These are phyloP conservation scores for Stictocephala bisonia DNA, from an alignment of 2,888 invertebrate genomes.

Conservation along the genomic window DNA sequence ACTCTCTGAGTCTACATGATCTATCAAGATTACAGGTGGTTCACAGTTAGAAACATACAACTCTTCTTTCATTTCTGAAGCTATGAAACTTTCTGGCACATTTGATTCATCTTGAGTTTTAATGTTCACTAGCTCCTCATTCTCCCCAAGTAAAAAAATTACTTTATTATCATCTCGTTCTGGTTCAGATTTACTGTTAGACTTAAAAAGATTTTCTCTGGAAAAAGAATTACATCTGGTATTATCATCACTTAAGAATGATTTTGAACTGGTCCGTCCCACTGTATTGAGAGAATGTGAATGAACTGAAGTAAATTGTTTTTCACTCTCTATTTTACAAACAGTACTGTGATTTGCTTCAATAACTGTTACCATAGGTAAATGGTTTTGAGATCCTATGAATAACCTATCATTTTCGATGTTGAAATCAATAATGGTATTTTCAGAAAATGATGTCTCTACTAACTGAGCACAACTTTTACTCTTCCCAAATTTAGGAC, in stretches of 20 bases:
- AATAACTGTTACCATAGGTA: slow-evolving; percentile 1
- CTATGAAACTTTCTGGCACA: neutral
- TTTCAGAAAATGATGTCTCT: slow-evolving; percentile 26
- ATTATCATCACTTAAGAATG: neutral
- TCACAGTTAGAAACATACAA: neutral
- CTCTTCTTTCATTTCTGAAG: no score
- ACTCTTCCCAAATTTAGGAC: slow-evolving; percentile 1
- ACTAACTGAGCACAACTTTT: slow-evolving; percentile 2
- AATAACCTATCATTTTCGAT: no score
- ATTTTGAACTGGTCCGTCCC: neutral
- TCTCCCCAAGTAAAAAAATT: slow-evolving; percentile 78
- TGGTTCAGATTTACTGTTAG: neutral
- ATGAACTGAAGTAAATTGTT: slow-evolving; percentile 42
- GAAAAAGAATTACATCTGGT: slow-evolving; percentile 1
- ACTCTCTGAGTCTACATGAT: neutral
- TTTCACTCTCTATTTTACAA: slow-evolving; percentile 39
- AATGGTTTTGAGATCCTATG: neutral
- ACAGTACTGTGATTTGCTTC: neutral
- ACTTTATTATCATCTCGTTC: slow-evolving; percentile 63
- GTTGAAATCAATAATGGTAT: neutral
- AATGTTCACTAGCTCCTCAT: slow-evolving; percentile 75
- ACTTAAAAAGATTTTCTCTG: slow-evolving; percentile 34
- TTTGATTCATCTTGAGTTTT: slow-evolving; percentile 63
- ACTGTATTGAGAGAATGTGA: neutral
- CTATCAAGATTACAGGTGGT: slow-evolving; percentile 9